phyloP scores from a whole-genome alignment of 2,113 vertebrate genomes.

The Oreotragus oreotragus region DNA sequence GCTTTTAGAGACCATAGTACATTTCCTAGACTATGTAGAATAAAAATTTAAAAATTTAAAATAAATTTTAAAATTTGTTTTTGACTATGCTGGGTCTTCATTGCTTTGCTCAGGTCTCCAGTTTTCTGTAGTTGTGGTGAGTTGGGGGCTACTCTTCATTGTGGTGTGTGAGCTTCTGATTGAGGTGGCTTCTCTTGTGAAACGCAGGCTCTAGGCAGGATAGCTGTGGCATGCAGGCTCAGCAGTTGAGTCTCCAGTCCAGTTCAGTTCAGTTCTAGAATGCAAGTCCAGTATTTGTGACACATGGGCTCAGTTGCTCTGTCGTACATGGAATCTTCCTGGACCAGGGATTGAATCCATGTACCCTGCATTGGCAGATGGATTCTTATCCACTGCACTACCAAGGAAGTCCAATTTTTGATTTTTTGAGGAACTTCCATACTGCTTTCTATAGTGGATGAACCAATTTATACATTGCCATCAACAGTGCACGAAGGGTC shows the following conservation, averaged over 20 bases:
- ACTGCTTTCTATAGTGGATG: not conserved
- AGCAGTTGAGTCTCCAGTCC: not conserved
- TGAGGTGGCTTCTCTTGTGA: not conserved
- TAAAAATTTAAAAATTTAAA: no score
- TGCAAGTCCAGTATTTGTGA: not conserved
- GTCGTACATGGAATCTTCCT: not conserved
- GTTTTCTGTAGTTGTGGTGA: not conserved
- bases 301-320: not conserved
- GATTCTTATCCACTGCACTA: not conserved
- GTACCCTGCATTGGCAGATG: not conserved
- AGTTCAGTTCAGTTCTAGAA: not conserved
- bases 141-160: not conserved
- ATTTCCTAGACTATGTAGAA: not conserved
- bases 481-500: not conserved
- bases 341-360: not conserved
- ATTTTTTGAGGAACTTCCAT: not conserved
- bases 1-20: conserved; percentile 18
- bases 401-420: not conserved
- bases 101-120: not conserved
- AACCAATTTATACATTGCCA: not conserved
- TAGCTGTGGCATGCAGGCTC: not conserved
- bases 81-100: not conserved
- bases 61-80: not conserved
- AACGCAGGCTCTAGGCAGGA: not conserved
- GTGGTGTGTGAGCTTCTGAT: not conserved